Percentiles rank a stretch among this genome's conserved stretches.
phyloP scores from a whole-genome alignment of 2,113 vertebrate species.

The Nannospalax galili region DNA sequence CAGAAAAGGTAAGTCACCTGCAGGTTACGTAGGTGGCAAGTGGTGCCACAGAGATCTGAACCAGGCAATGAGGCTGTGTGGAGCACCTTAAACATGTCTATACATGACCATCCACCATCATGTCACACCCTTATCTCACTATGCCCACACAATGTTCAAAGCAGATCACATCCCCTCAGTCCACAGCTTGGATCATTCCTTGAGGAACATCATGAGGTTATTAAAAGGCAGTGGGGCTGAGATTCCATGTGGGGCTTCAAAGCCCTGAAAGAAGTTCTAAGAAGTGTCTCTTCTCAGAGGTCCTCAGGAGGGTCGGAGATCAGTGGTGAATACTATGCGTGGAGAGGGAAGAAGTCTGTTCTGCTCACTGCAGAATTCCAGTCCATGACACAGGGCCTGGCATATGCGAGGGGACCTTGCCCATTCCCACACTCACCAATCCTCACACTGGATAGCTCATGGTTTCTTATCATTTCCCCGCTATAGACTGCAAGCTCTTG shows the following conservation, averaged over 20 bases:
- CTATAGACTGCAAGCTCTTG: neutral
- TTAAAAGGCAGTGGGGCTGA: neutral
- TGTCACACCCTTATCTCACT: neutral
- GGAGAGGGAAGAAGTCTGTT: rapidly evolving
- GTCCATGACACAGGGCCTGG: too few relatives aligned
- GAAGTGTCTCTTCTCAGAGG: neutral
- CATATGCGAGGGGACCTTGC: neutral
- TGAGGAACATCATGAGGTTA: neutral
- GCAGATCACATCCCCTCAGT: neutral
- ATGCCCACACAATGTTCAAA: neutral
- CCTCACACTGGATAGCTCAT: neutral
- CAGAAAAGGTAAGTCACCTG: neutral
- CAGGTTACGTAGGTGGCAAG: neutral
- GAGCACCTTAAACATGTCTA: neutral
- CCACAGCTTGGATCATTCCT: neutral
- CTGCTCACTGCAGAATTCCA: neutral
- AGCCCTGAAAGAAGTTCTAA: neutral
- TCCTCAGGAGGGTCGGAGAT: neutral
- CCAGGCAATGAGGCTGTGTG: neutral
- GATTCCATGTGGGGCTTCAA: neutral
- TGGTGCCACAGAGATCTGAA: neutral
- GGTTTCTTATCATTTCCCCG: neutral
- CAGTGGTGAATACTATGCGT: neutral
- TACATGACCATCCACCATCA: neutral
- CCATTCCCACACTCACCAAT: neutral